These are phyloP conservation scores for Drosophila hydei DNA, from an alignment of 1,140 invertebrate genomes.

Conservation along the genomic window DNA sequence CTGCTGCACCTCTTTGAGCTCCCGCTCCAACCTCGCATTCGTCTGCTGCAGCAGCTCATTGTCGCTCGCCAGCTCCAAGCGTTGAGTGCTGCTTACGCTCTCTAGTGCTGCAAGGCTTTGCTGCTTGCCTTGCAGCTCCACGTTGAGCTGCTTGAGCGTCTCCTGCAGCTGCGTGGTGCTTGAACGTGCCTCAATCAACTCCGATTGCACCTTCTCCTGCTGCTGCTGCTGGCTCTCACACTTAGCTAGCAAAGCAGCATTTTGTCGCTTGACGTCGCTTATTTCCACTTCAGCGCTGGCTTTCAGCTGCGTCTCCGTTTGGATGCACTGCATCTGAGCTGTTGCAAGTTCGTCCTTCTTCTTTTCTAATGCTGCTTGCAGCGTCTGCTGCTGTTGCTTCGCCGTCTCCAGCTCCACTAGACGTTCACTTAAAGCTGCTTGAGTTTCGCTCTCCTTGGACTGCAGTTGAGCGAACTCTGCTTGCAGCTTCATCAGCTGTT, in stretches of 20 bases:
- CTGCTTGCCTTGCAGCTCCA: conserved; percentile 51
- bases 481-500: conserved; percentile 47
- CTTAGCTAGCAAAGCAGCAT: conserved; percentile 53
- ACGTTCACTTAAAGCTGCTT: conserved; percentile 5
- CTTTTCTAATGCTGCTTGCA: conserved; percentile 41
- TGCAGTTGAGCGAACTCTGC: conserved; percentile 36
- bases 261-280: conserved; percentile 48
- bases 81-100: conserved; percentile 24
- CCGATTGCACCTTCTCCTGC: conserved; percentile 45
- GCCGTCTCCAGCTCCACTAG: conserved; percentile 10
- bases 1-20: conserved; percentile 83
- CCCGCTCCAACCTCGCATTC: conserved; percentile 71
- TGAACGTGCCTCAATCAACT: conserved; percentile 34
- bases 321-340: neutral
- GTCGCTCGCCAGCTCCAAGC: conserved; percentile 42
- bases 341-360: conserved; percentile 23
- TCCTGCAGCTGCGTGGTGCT: conserved; percentile 33
- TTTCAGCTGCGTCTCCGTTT: conserved; percentile 43
- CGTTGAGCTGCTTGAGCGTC: conserved; percentile 44
- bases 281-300: conserved; percentile 40
- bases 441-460: conserved; percentile 5
- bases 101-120: conserved; percentile 43
- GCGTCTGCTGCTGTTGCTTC: conserved; percentile 37
- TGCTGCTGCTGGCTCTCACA: conserved; percentile 47
- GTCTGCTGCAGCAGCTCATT: conserved; percentile 57